Base-by-base conservation (phyloP, 2,797 vertebrate genomes). In the Enteromius unitaeniatus region DNA sequence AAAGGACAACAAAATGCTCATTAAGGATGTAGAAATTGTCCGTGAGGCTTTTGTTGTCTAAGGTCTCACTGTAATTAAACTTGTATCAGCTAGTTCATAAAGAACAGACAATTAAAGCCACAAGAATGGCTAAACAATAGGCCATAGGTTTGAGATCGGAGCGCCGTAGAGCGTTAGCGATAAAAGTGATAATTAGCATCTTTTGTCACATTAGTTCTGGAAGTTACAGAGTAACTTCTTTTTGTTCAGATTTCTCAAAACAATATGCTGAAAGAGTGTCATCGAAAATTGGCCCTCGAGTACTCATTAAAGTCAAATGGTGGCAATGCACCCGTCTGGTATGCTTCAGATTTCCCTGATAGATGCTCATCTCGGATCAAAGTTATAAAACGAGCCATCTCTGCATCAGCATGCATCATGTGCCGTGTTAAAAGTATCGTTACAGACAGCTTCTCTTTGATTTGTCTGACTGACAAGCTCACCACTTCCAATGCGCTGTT, bases 1-100 rank as follows among this genome's bases (percentile, higher is more conserved):
- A 92, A 88, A 84, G 89, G 89, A 92, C 84, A 91, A 93, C 90
- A 92, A 88, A 91, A 92, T 89, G 84, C 90, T 93, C 91, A 93
- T 93, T 93, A 93, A 84, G 89, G 87, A 86, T 83, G 84, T 86
- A 83, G 79, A 84, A 87, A 79, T 73, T 84, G 84, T 85, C 62
- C 73, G 51, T 62, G 77, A 87, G 91, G 84, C 86, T 89, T 92
- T 93, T 91, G 92, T 92, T 90, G 91, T 92, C 90, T 79, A 23
- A 81, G 85, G 84, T 86, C 79, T 69, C 75, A 79, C 89, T 67
- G 84, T 92, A 93, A 94, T 93, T 92, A 93, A 91, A 83, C 85
- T 83, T 86, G 67, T 81, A 87, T 86, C 85, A 75, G 76, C 80
- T 78, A 72, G 83, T 81, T 85, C 81, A 81, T 83, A 78, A 78